Percentiles rank a stretch among this genome's conserved stretches.
Evolutionary conservation across 92 coral and sea anemone genomes (phyloP).

Genomic region (Desmophyllum pertusum): DNA sequence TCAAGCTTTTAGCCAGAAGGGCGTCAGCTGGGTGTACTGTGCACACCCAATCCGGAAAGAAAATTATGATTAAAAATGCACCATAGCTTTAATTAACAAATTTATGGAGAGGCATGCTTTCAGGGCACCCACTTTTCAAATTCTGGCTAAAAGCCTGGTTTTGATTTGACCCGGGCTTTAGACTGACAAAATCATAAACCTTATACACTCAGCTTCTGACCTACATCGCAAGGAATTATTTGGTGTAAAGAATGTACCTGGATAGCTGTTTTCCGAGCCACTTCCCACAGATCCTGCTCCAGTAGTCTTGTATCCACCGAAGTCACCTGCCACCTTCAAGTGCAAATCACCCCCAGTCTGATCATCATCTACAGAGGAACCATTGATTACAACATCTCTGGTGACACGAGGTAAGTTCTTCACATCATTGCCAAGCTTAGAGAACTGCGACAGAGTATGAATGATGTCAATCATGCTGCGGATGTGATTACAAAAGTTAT

Average conservation of each 20-base stretch:
- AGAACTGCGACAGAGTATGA: slow-evolving; percentile 92
- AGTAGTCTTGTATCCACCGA: slow-evolving; percentile 9
- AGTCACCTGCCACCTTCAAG: slow-evolving; percentile 41
- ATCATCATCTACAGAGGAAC: slow-evolving; percentile 63
- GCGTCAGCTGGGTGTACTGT: too few species aligned
- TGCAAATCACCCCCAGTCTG: slow-evolving; percentile 38
- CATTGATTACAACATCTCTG: slow-evolving; percentile 66
- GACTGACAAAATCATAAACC: too few species aligned
- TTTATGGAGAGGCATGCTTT: too few species aligned
- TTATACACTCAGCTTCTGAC: too few species aligned
- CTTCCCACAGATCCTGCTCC: slow-evolving; percentile 56
- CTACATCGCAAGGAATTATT: too few species aligned
- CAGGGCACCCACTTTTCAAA: too few species aligned
- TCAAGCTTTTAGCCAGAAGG: too few species aligned
- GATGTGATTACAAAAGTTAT: slow-evolving; percentile 83
- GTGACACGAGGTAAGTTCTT: slow-evolving; percentile 82
- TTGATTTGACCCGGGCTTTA: too few species aligned
- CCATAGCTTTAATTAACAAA: neutral
- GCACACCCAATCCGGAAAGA: neutral
- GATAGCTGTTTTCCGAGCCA: slow-evolving; percentile 69
- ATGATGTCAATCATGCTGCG: slow-evolving; percentile 97
- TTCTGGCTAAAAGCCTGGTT: too few species aligned
- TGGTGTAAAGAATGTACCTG: slow-evolving; percentile 46
- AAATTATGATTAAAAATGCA: neutral
- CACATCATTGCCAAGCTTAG: slow-evolving; percentile 71